These are phyloP conservation scores for Salarias fasciatus DNA, from an alignment of 2,797 vertebrate genomes.

Conservation along the genomic window DNA sequence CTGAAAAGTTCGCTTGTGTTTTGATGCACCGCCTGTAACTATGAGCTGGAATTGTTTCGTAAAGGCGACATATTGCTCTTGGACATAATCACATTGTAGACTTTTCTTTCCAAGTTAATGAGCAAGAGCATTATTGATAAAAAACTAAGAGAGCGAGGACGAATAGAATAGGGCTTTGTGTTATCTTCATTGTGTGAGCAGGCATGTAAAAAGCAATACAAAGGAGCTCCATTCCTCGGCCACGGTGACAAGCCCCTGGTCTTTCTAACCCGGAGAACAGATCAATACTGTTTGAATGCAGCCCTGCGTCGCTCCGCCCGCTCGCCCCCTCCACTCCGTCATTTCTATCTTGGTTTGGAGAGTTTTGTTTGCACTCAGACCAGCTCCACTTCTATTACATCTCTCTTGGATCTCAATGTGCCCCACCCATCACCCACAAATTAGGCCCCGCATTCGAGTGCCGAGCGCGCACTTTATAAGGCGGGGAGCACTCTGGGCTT, in stretches of 20 bases:
- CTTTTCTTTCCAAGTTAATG: conserved; percentile 39
- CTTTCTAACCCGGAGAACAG: conserved; percentile 60
- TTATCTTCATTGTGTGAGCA: conserved; percentile 57
- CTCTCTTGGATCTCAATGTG: neutral
- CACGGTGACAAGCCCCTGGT: conserved; percentile 65
- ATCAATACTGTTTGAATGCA: conserved; percentile 70
- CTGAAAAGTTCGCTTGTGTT: conserved; percentile 35
- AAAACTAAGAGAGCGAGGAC: conserved; percentile 35
- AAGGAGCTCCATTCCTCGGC: conserved; percentile 56
- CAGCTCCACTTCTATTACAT: conserved; percentile 28
- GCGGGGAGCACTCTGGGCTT: conserved; percentile 21
- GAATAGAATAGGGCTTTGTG: conserved; percentile 48
- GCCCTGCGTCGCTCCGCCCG: conserved; percentile 41
- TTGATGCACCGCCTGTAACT: conserved; percentile 5
- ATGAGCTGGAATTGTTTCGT: conserved; percentile 8
- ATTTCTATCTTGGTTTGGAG: conserved; percentile 63
- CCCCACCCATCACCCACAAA: conserved; percentile 25
- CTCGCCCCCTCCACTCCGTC: conserved; percentile 40
- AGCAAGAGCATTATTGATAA: conserved; percentile 48
- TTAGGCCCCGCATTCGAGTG: conserved; percentile 28
- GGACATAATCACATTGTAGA: conserved; percentile 28
- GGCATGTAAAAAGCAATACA: conserved; percentile 60
- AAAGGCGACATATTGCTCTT: conserved; percentile 34
- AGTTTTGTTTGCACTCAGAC: conserved; percentile 52
- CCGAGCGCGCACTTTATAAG: conserved; percentile 27